Percentiles rank a stretch among this genome's conserved stretches.
Evolutionary conservation across 2,888 invertebrate genomes (phyloP).

Genomic region (Tenodera sinensis): DNA sequence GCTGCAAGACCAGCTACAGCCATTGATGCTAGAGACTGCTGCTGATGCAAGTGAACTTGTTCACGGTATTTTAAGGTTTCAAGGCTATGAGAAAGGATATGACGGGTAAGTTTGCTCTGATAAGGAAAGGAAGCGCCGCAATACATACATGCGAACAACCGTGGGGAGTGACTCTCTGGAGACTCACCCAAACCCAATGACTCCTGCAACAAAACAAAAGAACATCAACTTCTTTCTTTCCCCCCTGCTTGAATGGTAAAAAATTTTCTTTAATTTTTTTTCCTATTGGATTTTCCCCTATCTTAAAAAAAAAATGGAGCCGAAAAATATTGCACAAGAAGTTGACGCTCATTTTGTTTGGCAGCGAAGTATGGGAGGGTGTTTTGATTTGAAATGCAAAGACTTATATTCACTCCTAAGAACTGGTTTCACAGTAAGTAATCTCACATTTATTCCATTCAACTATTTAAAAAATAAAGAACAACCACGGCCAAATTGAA

Average conservation of each 20-base stretch:
- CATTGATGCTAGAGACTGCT: constrained; percentile 44
- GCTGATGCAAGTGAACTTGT: constrained; percentile 55
- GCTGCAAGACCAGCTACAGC: constrained; percentile 34
- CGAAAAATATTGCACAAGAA: constrained; percentile 57
- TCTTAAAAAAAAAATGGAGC: constrained; percentile 17
- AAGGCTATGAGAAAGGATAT: constrained; percentile 83
- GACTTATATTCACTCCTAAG: constrained; percentile 4
- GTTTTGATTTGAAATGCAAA: constrained; percentile 21
- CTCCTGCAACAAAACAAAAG: constrained; percentile 90
- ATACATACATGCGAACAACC: constrained; percentile 80
- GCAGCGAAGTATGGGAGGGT: constrained; percentile 43
- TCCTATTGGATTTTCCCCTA: neutral
- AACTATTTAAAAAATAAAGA: constrained; percentile 46
- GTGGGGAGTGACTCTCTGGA: constrained; percentile 51
- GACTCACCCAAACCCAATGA: constrained; percentile 67
- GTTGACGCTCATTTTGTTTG: constrained; percentile 86
- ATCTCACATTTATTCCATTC: constrained; percentile 22
- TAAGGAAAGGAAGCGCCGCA: constrained; percentile 85
- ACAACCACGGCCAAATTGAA: constrained; percentile 88
- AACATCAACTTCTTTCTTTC: constrained; percentile 85
- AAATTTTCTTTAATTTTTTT: constrained; percentile 6
- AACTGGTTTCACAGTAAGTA: constrained; percentile 10
- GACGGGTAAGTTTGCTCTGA: constrained; percentile 86
- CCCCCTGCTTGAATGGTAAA: constrained; percentile 20
- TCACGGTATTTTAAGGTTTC: constrained; percentile 85